phyloP scores from a whole-genome alignment of 2,113 vertebrate species.

The Clarias gariepinus region DNA sequence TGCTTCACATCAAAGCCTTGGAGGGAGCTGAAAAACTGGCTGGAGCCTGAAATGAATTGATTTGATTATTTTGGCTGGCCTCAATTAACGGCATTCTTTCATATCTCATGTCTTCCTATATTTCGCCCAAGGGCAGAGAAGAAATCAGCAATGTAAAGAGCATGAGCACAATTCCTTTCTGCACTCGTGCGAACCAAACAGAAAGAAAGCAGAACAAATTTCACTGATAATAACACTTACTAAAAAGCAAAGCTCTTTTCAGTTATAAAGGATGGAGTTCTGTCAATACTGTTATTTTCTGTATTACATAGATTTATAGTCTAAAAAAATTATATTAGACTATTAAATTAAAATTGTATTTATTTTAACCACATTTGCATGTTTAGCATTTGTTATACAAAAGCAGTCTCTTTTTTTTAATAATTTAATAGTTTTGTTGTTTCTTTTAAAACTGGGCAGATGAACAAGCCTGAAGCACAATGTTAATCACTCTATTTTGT shows the following conservation, averaged over 20 bases:
- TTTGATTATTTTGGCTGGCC: constrained; percentile 45
- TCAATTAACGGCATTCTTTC: constrained; percentile 48
- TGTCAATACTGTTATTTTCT: neutral
- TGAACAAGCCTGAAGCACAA: neutral
- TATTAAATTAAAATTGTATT: no score
- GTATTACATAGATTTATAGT: neutral
- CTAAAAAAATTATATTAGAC: neutral
- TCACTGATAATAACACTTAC: constrained; percentile 1
- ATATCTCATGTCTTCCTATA: constrained; percentile 10
- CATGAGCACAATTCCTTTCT: neutral
- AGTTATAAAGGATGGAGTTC: neutral
- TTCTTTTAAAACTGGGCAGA: neutral
- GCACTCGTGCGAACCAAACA: neutral
- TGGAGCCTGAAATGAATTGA: constrained; percentile 33
- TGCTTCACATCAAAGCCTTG: constrained; percentile 38
- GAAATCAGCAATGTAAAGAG: constrained; percentile 14
- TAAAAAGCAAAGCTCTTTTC: neutral
- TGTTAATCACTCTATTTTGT: neutral
- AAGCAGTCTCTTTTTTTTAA: neutral
- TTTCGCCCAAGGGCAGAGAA: constrained; percentile 35
- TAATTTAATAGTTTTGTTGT: no score
- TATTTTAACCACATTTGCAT: neutral
- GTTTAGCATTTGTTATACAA: neutral
- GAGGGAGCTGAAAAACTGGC: constrained; percentile 25
- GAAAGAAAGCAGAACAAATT: constrained; percentile 40